These are phyloP conservation scores for Smithornis capensis DNA, from an alignment of 2,113 vertebrate genomes.

Conservation along the genomic window DNA sequence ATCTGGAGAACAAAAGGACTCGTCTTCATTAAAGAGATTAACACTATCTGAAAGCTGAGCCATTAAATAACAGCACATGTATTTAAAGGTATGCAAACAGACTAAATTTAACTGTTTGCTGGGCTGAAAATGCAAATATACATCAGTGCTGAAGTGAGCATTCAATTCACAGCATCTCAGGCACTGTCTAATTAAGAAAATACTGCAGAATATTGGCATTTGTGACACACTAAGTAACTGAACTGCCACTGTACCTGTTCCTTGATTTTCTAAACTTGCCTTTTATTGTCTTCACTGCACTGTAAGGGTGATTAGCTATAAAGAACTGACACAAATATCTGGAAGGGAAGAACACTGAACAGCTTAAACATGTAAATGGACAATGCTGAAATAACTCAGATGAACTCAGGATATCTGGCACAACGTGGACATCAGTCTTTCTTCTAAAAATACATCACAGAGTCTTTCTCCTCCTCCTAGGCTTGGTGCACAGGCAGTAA, in stretches of 20 bases:
- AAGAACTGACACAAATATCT: conserved; percentile 45
- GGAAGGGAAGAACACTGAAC: conserved; percentile 33
- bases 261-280: conserved; percentile 27
- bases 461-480: conserved; percentile 79
- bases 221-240: not conserved
- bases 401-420: not conserved
- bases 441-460: conserved; percentile 52
- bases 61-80: not conserved
- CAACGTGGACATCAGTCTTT: not conserved
- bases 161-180: accelerated
- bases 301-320: conserved; percentile 4
- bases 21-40: not conserved
- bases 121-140: not conserved
- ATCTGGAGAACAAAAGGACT: not conserved
- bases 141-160: not conserved
- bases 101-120: not conserved
- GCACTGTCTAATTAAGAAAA: not conserved
- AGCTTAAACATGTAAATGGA: conserved; percentile 6
- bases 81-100: not conserved
- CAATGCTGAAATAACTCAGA: conserved; percentile 36
- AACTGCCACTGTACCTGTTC: conserved; percentile 38
- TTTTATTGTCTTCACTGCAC: conserved; percentile 42
- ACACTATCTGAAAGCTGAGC: not conserved
- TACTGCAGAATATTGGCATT: not conserved
- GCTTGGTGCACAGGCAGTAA: conserved; percentile 68